Percentiles rank a stretch among this genome's conserved stretches.
Evolutionary conservation across 1,140 invertebrate species (phyloP).

Genomic region (Schlechtendalia chinensis): DNA sequence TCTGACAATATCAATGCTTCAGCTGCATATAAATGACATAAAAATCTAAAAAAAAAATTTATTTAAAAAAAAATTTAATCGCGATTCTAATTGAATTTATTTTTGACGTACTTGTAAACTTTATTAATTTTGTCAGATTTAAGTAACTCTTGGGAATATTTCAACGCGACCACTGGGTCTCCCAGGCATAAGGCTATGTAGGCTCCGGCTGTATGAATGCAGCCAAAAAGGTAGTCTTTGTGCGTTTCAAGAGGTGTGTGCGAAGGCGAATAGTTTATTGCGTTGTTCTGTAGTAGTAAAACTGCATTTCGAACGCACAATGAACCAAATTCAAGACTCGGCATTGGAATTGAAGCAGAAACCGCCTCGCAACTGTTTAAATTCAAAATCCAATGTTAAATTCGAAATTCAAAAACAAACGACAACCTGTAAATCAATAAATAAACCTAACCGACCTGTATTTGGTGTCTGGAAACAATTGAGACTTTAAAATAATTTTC

Average conservation of each 20-base stretch:
- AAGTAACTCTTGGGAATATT: constrained; percentile 62
- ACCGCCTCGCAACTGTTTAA: constrained; percentile 61
- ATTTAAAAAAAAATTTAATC: neutral
- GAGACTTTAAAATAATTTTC: constrained; percentile 66
- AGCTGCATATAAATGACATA: constrained; percentile 84
- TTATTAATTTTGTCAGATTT: constrained; percentile 37
- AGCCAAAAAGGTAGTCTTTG: constrained; percentile 56
- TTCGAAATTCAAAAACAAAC: neutral
- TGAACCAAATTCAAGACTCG: constrained; percentile 86
- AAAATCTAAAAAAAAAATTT: constrained; percentile 62
- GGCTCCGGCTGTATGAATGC: constrained; percentile 74
- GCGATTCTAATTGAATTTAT: neutral
- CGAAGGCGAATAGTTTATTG: constrained; percentile 28
- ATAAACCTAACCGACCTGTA: constrained; percentile 60
- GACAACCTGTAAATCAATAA: too few species aligned
- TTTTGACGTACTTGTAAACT: constrained; percentile 22
- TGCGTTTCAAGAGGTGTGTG: constrained; percentile 34
- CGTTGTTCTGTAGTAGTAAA: constrained; percentile 50
- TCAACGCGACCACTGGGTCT: constrained; percentile 77
- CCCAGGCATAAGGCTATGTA: constrained; percentile 83
- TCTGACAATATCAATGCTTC: constrained; percentile 85
- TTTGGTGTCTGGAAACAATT: constrained; percentile 62
- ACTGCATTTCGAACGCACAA: constrained; percentile 84
- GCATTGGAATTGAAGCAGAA: constrained; percentile 77
- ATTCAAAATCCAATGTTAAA: constrained; percentile 19